phyloP scores from a whole-genome alignment of 2,113 vertebrate species.

The Cryptomyrus ogoouensis region DNA sequence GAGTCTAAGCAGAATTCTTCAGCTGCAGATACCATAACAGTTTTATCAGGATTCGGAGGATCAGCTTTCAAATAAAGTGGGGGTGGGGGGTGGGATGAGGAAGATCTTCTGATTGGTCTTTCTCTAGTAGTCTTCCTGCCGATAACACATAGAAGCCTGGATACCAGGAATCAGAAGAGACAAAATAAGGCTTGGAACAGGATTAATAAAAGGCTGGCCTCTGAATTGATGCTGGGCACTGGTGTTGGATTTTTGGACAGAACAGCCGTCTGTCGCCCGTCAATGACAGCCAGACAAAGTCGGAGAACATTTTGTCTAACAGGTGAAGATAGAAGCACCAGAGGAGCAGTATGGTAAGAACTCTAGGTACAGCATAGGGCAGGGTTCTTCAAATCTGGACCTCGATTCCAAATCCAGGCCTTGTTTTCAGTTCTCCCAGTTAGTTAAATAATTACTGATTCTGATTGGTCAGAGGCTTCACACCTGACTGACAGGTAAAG shows the following conservation, averaged over 20 bases:
- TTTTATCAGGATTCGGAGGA: neutral
- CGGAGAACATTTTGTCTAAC: neutral
- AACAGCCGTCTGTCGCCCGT: neutral
- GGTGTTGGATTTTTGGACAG: neutral
- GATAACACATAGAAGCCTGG: conserved; percentile 4
- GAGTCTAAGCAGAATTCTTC: neutral
- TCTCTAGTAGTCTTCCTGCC: neutral
- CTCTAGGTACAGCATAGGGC: neutral
- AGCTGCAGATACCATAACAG: neutral
- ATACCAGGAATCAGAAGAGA: neutral
- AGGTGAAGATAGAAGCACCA: neutral
- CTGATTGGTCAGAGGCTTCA: too few species aligned
- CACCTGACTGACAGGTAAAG: too few species aligned
- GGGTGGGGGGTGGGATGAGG: neutral
- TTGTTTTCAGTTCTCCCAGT: too few species aligned
- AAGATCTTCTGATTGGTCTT: neutral
- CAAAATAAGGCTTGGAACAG: neutral
- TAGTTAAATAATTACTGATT: too few species aligned
- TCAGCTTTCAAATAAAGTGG: neutral
- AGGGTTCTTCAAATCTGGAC: too few species aligned
- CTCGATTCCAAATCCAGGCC: too few species aligned
- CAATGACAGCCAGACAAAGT: neutral
- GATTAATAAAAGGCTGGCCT: neutral
- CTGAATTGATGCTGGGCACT: neutral
- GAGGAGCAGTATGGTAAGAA: neutral